Conservation (phyloP, 2,888 invertebrate genomes). For the Teinopalpus imperialis region DNA sequence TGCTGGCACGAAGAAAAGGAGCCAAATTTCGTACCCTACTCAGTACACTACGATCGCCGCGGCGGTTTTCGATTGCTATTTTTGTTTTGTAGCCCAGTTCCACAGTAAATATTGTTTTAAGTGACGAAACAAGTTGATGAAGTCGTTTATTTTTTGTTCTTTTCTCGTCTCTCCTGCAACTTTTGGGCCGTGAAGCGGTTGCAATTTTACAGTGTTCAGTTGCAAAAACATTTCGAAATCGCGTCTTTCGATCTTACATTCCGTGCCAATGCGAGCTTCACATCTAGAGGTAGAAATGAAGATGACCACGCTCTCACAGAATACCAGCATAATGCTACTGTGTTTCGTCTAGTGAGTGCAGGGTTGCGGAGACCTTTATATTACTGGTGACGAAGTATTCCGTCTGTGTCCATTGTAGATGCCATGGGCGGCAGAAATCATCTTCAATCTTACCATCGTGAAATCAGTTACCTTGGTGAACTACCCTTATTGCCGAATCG, state of each 20-base stretch:
- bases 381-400: no score
- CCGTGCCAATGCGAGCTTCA: slow-evolving; percentile 48
- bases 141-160: slow-evolving; percentile 45
- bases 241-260: slow-evolving; percentile 32
- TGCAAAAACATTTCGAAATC: slow-evolving; percentile 49
- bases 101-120: slow-evolving; percentile 73
- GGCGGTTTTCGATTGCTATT: slow-evolving; percentile 50
- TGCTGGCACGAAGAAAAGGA: slow-evolving; percentile 40
- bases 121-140: slow-evolving; percentile 57
- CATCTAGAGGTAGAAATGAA: no score
- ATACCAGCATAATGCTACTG: no score
- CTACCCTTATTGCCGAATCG: no score
- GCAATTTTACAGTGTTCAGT: slow-evolving; percentile 33
- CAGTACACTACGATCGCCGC: slow-evolving; percentile 26
- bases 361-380: no score
- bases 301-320: no score
- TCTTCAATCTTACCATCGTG: no score
- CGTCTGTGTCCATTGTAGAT: no score
- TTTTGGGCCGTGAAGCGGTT: slow-evolving; percentile 43
- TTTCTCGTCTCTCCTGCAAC: slow-evolving; percentile 33
- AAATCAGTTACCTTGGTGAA: no score
- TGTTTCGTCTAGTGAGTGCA: no score
- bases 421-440: no score
- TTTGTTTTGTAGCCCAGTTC: slow-evolving; percentile 71
- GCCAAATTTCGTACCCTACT: background rate